Evolutionary conservation across 2,888 invertebrate genomes (phyloP), one percentile per base, ranked within the genome.

Genomic region (Catocala nupta): DNA sequence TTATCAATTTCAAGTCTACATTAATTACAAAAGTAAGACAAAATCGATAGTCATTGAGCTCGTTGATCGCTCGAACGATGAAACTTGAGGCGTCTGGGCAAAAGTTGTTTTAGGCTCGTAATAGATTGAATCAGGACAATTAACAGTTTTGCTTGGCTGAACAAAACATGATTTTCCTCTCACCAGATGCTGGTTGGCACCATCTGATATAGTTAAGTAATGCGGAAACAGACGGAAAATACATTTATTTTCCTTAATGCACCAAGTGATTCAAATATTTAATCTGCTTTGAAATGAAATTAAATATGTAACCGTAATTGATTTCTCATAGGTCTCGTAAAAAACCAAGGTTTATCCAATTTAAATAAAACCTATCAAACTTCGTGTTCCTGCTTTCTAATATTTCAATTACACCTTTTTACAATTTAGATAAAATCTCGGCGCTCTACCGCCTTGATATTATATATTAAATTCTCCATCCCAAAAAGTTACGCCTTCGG

Each of bases 401-500:
- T 70, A 73, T 64, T 77, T 64, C 42, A 73, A 68, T 63, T 57
- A 36, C 48, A 65, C 25, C 63, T 73, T 68, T 58, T 62, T 57
- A 70, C 68, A 70, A 77, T 71, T 73, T 60, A 69, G 68, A 68
- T 65, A 74, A 73, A 81, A 64, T 57, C 68, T 57, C 45, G 33
- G 59, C 53, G 73, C 59, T 73, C 66, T 69, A 60, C 65, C 56
- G 57, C 61, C 43, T 48, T 59, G 59, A 62, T 73, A 71, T 74
- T 77, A 75, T 75, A 77, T 84, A 88, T 86, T 84, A 84, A 87
- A 87, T 84, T 84, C 81, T 70, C 72, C 63, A 59, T 65, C 71
- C 68, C 70, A 60, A 69, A 82, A 86, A 88, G 77, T 86, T 83
- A 62, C 72, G 55, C 73, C 73, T 42, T 74, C 63, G 68, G 71